phyloP scores from a whole-genome alignment of 2,888 invertebrate species.

The Microctonus hyperodae region DNA sequence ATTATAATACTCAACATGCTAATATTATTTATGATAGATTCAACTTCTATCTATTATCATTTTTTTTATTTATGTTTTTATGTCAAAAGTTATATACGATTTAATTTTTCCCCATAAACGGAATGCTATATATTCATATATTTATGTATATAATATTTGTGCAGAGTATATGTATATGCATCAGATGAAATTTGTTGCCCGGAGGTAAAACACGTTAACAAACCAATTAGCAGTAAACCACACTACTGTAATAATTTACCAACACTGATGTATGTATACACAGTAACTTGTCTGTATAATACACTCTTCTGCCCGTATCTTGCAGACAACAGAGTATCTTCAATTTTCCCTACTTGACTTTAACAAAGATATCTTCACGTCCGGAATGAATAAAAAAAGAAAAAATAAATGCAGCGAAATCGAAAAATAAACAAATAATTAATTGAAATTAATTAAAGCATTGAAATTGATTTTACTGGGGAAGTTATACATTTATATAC shows the following conservation, averaged over 20 bases:
- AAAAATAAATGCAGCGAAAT: not conserved
- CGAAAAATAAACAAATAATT: not conserved
- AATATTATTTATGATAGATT: too few relatives aligned
- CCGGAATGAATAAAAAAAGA: not conserved
- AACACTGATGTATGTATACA: slow-evolving; percentile 40
- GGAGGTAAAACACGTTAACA: slow-evolving; percentile 53
- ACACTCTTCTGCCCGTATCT: not conserved
- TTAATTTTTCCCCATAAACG: not conserved
- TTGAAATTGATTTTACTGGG: not conserved
- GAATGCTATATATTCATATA: not conserved
- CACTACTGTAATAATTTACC: slow-evolving; percentile 49
- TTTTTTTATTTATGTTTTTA: too few relatives aligned
- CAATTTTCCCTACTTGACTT: not conserved
- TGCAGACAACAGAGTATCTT: slow-evolving; percentile 1
- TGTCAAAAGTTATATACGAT: too few relatives aligned
- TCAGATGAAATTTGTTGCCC: slow-evolving; percentile 22
- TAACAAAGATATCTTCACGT: not conserved
- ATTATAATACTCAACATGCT: too few relatives aligned
- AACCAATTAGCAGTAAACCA: slow-evolving; percentile 60
- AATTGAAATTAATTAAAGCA: not conserved
- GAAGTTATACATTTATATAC: not conserved
- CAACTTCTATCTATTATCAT: too few relatives aligned
- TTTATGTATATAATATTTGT: slow-evolving; percentile 8
- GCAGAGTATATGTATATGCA: not conserved
- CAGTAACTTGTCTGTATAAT: slow-evolving; percentile 34